Base-by-base conservation (phyloP, 2,888 invertebrate genomes). In the Globia sparganii region DNA sequence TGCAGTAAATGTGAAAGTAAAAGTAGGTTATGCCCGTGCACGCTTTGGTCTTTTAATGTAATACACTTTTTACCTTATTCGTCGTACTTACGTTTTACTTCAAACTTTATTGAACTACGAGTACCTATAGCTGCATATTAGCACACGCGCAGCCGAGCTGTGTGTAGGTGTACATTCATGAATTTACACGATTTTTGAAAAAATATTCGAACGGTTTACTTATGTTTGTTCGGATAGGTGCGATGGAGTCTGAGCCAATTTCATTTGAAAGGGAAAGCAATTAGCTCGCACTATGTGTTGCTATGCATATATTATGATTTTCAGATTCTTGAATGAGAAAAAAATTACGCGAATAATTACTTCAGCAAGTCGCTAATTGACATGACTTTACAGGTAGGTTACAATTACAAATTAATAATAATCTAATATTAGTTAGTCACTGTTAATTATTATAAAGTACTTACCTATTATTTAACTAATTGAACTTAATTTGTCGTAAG, bases 181-280 rank as follows among this genome's bases (percentile, higher is more conserved):
- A 73, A 67, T 66, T 56, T 66, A 61, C 64, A 43, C 8, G 34
- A 59, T 65, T 81, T 75, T 68, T 68, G 61, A 59, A 80, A 65
- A 80, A 80, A 68, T 64, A 49, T 81, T 79, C 68, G 75, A 68
- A 4, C 64, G 49, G 81, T 75, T 68, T 59, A 68, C 49, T 58
- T 74, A 49, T 49, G 28, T 64, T 75, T 40, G 34, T 68, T 79
- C 28, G 40, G 37, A 46, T 53, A 80, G 15, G 43, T 75, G 49
- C 34, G 18, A 43, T 64, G 40, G 21, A 68, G 68, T 37, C 64
- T 49, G 68, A 31, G 56, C 25, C 43, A 64, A 34, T 68, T 68
- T 75, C 1, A 68, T 67, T 75, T 59, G 11, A 75, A 58, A 80
- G 15, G 25, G 0, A 43, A 64, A 61, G 4, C 37, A 56, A 67